These are phyloP conservation scores for Chironomus tepperi DNA, from an alignment of 1,140 invertebrate genomes.

Conservation along the genomic window DNA sequence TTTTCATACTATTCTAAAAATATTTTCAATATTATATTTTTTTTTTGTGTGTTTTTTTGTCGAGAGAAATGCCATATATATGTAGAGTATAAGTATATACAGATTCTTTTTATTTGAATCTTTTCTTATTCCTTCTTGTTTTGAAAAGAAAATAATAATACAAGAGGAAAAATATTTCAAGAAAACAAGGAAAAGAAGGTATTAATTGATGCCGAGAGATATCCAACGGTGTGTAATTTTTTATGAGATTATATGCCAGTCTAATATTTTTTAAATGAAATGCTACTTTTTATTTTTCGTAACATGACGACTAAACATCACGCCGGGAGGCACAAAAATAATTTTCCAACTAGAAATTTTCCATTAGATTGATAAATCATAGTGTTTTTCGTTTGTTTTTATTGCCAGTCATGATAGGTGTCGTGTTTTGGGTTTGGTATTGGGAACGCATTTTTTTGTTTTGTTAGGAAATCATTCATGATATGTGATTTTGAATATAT, in stretches of 20 bases:
- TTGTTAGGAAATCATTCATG: too few species aligned
- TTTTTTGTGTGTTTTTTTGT: conserved; percentile 4
- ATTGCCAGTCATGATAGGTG: too few species aligned
- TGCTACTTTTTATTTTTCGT: too few species aligned
- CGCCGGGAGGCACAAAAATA: neutral
- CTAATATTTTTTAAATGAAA: neutral
- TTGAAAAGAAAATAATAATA: neutral
- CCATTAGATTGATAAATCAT: too few species aligned
- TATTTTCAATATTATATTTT: neutral
- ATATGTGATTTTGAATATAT: too few species aligned
- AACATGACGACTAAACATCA: neutral
- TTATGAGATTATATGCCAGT: neutral
- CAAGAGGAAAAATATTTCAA: neutral
- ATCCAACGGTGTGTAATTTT: neutral
- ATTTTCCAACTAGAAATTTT: neutral
- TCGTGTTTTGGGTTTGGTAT: too few species aligned
- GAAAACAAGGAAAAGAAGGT: neutral
- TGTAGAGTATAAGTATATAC: neutral
- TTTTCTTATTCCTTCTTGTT: neutral
- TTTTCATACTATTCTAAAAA: neutral
- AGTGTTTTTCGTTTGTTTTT: too few species aligned
- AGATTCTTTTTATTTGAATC: neutral
- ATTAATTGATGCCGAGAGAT: neutral
- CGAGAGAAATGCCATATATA: neutral
- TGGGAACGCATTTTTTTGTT: too few species aligned